These are phyloP conservation scores for Bursaphelenchus mucronatus DNA, from an alignment of 1,140 invertebrate genomes.

Conservation along the genomic window DNA sequence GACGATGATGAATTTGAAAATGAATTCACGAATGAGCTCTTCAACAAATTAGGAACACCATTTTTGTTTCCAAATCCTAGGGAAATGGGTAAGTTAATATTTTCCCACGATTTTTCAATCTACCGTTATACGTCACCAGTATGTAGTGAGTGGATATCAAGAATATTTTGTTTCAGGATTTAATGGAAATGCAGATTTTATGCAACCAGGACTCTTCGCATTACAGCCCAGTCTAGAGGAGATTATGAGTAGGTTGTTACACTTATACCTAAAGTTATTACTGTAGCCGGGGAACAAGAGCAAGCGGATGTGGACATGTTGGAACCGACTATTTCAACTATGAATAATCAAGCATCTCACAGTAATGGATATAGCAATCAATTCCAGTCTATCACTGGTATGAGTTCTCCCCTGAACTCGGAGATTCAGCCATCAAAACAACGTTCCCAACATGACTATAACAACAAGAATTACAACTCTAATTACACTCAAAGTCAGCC, in stretches of 20 bases:
- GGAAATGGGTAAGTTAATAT: constrained; percentile 76
- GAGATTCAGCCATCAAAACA: too few species aligned
- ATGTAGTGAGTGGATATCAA: constrained; percentile 13
- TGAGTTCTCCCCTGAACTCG: too few species aligned
- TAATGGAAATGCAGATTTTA: constrained; percentile 81
- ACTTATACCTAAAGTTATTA: constrained; percentile 17
- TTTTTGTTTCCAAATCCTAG: constrained; percentile 91
- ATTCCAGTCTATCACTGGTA: too few species aligned
- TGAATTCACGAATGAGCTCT: constrained; percentile 61
- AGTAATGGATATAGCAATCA: too few species aligned
- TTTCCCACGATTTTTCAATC: too few species aligned
- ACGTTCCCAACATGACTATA: not conserved
- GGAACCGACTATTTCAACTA: constrained; percentile 23
- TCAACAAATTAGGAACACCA: constrained; percentile 69
- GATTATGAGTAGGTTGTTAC: constrained; percentile 67
- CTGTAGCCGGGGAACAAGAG: constrained; percentile 2
- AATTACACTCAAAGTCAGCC: constrained; percentile 13
- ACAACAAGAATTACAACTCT: constrained; percentile 6
- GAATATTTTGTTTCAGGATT: constrained; percentile 64
- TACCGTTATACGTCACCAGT: too few species aligned
- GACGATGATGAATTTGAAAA: constrained; percentile 54
- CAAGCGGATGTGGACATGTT: constrained; percentile 23
- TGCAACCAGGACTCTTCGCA: constrained; percentile 91
- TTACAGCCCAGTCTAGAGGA: constrained; percentile 94
- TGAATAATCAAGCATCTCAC: constrained; percentile 19